Evolutionary conservation across 2,888 invertebrate genomes (phyloP).

Genomic region (Myopa tessellatipennis): DNA sequence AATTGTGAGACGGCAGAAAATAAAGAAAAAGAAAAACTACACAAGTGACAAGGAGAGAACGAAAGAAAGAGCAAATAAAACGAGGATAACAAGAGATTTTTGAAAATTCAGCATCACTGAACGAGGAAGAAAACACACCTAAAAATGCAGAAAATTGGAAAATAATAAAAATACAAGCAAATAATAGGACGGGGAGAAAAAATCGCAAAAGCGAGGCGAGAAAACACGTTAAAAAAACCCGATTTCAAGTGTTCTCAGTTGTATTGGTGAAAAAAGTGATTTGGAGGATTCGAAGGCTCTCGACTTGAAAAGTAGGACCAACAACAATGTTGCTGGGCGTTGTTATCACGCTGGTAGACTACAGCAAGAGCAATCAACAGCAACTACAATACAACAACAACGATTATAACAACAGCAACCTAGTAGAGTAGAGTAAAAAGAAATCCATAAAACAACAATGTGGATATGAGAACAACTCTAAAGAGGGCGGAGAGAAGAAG

Average conservation of each 20-base stretch:
- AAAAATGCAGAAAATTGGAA: slow-evolving; percentile 14
- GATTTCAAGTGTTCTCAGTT: neutral
- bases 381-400: neutral
- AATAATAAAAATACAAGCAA: neutral
- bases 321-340: neutral
- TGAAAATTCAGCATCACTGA: neutral
- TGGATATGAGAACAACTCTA: too few species aligned
- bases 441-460: neutral
- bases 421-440: neutral
- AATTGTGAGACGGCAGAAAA: slow-evolving; percentile 42
- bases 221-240: neutral
- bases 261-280: neutral
- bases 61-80: neutral
- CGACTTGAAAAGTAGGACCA: neutral
- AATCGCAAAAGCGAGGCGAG: too few species aligned
- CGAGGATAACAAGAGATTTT: neutral
- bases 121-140: neutral
- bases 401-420: neutral
- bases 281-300: neutral
- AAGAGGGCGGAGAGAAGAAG: neutral
- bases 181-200: too few species aligned
- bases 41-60: neutral
- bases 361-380: neutral
- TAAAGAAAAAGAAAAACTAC: neutral
- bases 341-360: neutral